A percentile compares a stretch with the other conserved stretches of the same genome.
Conservation (phyloP, 2,888 invertebrate species). For the Calliphora vomitoria region DNA sequence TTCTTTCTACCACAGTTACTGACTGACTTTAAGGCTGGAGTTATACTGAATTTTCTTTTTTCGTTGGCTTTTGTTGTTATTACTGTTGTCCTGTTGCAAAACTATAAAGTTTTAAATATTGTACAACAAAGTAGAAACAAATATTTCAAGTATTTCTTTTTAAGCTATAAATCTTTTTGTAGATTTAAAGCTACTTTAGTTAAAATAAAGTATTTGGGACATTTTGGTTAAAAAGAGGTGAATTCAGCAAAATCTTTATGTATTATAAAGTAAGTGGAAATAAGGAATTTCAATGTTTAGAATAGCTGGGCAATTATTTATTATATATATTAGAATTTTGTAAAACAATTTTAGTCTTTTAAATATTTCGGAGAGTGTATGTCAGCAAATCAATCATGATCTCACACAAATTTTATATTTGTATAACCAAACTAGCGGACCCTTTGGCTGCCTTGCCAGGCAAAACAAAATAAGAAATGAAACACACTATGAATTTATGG, state of each 20-base stretch:
- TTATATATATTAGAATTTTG: too few species aligned
- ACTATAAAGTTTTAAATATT: constrained; percentile 56
- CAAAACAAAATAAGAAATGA: too few species aligned
- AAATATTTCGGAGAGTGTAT: too few species aligned
- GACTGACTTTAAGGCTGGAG: constrained; percentile 51
- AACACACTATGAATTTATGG: too few species aligned
- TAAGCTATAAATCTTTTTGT: constrained; percentile 24
- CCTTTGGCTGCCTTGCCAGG: too few species aligned
- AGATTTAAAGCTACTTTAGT: constrained; percentile 17
- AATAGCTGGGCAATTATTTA: too few species aligned
- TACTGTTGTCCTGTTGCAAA: constrained; percentile 40
- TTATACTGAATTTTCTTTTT: constrained; percentile 3
- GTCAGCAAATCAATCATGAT: too few species aligned
- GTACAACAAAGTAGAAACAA: constrained; percentile 24
- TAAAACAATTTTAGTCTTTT: too few species aligned
- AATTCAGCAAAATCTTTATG: not conserved
- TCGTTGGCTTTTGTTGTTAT: not conserved
- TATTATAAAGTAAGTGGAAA: not conserved
- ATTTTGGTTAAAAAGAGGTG: not conserved
- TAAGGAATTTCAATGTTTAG: too few species aligned
- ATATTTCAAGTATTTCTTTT: constrained; percentile 45
- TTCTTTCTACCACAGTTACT: constrained; percentile 48
- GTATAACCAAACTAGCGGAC: too few species aligned
- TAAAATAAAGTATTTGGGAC: constrained; percentile 4
- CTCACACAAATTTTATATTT: too few species aligned